Base-by-base conservation (phyloP, 2,888 invertebrate species). In the Tachina grossa region DNA sequence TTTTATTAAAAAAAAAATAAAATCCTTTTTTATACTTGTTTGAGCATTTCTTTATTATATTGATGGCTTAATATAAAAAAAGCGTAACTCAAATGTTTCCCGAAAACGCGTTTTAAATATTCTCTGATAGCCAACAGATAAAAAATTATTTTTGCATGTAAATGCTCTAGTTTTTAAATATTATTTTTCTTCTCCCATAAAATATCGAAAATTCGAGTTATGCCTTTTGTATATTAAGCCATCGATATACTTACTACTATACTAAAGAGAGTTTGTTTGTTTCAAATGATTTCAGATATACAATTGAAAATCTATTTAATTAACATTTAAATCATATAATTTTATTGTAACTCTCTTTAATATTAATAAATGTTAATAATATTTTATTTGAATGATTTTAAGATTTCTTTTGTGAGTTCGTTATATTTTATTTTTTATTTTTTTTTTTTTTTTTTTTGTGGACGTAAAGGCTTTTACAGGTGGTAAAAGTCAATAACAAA, bases 401-500 rank as follows among this genome's bases (percentile, higher is more conserved):
- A n/a, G 22, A 31, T n/a, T 14, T 68, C 57, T 75, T 11, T 51
- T 16, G 31, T 68, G 22, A 19, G 22, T 11, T 19, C 19, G 2
- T 31, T 68, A 14, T 68, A 13, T 49, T 61, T 39, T 19, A 10
- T 61, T 65, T 65, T 47, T 19, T 51, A 16, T 65, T 76, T 31
- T 31, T 31, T 57, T 55, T 65, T 66, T 31, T 47, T 76, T 76
- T 45, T 57, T n/a, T 9, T 53, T 41, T 19, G n/a, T 68, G 68
- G 14, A 59, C 57, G 51, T 43, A 74, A 9, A 22, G 14, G 13
- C 63, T 31, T 63, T 72, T 59, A 43, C n/a, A 51, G 63, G 31
- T 22, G 39, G 13, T 49, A 47, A 59, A 45, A 72, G 13, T 57
- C 39, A 39, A 59, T 83, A 83, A 75, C 80, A 83, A 86, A 85